Evolutionary conservation across 2,797 vertebrate genomes (phyloP), one percentile per base, ranked within the genome.

Genomic region (Serranus cabrilla): DNA sequence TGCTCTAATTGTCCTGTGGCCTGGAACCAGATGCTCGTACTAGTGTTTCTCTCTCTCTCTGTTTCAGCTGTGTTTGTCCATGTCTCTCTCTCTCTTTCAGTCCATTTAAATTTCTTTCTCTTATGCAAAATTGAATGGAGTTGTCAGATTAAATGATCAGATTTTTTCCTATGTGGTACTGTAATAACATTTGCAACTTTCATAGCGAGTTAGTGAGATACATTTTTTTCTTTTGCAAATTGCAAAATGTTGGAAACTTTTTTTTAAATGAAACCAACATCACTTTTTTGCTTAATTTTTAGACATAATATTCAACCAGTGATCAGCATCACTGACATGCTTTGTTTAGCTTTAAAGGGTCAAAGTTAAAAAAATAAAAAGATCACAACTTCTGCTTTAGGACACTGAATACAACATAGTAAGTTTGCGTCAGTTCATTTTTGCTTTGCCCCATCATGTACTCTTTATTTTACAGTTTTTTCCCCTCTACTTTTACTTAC

Each of bases 1-100:
- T 71, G 45, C 90, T 91, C 84, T 91, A 92, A 94, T 92, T 90
- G 91, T 92, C 84, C 79, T 89, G 91, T 85, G 86, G 91, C 89
- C 85, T 89, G 86, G 85, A 92, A 92, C 91, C 92, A 94, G 90
- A 94, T 93, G 91, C 87, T 90, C 72, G 80, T 71, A 50, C 74
- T 65, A 46, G 72, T 82, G 66, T 76, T 83, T 37, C 60, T 61
- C 63, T 82, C 71, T 71, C 46, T 77, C 58, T 70, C 18, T 60
- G 18, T 64, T 61, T 65, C 49, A 63, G 17, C 74, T 69, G 37
- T 72, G 23, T 75, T 63, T 27, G 27, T 27, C 27, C 27, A 27
- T 27, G 27, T 76, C 20, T 80, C 66, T 71, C 25, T 51, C 31
- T 78, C 50, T 57, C 39, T 75, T 64, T 39, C 10, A 55, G 18